Evolutionary conservation across 1,140 invertebrate genomes (phyloP).

Genomic region (Heliconius congener): DNA sequence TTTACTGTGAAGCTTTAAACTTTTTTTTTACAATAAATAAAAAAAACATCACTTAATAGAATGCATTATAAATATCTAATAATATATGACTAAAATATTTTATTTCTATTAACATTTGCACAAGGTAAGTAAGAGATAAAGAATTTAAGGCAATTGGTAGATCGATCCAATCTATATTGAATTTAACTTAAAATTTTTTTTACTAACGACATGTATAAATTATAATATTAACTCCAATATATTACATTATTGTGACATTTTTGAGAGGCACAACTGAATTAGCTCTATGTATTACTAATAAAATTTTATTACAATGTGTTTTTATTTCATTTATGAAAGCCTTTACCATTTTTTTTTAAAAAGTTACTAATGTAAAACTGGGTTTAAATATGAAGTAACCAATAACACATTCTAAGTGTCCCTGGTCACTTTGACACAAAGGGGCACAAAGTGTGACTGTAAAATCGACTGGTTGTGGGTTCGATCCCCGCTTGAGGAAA

Average conservation of each 20-base stretch:
- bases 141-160: not conserved
- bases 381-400: too few species aligned
- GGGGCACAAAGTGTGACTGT: too few species aligned
- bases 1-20: constrained; percentile 8
- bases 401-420: too few species aligned
- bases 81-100: not conserved
- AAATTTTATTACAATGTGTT: constrained; percentile 44
- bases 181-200: not conserved
- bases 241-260: constrained; percentile 34
- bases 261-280: constrained; percentile 40
- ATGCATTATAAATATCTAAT: not conserved
- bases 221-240: constrained; percentile 17
- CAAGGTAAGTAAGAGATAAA: not conserved
- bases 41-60: not conserved
- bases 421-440: too few species aligned
- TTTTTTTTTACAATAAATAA: not conserved
- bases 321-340: not conserved
- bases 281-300: constrained; percentile 46
- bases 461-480: too few species aligned
- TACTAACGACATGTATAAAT: not conserved
- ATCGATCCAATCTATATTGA: not conserved
- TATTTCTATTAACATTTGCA: not conserved
- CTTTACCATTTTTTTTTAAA: not conserved
- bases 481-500: too few species aligned
- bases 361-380: too few species aligned